Evolutionary conservation across 2,888 invertebrate genomes (phyloP).

Genomic region (Pristionchus japonicus): DNA sequence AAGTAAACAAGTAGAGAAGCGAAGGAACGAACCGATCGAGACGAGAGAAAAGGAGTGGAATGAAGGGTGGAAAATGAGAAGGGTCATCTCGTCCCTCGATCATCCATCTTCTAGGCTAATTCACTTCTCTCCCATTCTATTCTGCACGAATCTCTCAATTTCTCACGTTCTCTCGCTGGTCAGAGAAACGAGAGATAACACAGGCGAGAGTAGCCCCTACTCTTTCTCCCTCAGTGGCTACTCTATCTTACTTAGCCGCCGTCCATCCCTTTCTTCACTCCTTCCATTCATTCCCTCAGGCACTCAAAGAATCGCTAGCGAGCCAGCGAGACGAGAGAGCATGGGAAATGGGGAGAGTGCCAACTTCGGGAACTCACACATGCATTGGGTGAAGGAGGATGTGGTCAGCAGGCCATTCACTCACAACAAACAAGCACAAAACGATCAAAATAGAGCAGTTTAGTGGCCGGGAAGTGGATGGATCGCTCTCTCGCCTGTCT

Average conservation of each 20-base stretch:
- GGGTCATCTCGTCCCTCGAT: neutral
- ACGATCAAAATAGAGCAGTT: neutral
- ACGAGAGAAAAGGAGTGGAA: neutral
- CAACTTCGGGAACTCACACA: neutral
- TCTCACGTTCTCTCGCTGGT: neutral
- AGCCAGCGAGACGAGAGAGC: neutral
- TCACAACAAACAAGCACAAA: neutral
- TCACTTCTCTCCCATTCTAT: neutral
- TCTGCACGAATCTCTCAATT: neutral
- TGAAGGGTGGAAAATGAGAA: neutral
- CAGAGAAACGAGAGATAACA: neutral
- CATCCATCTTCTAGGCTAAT: neutral
- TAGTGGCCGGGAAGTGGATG: no score
- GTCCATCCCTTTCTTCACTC: constrained; percentile 32
- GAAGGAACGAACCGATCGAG: constrained; percentile 5
- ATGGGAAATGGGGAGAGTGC: neutral
- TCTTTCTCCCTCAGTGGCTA: neutral
- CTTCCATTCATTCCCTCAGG: neutral
- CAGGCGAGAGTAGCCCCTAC: neutral
- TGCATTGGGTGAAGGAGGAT: neutral
- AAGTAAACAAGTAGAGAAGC: neutral
- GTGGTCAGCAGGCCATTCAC: neutral
- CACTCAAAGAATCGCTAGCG: neutral
- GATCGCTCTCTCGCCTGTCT: neutral
- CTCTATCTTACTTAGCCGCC: constrained; percentile 42